These are phyloP conservation scores for Scaptomyza polygonia DNA, from an alignment of 2,888 invertebrate genomes.

Conservation along the genomic window DNA sequence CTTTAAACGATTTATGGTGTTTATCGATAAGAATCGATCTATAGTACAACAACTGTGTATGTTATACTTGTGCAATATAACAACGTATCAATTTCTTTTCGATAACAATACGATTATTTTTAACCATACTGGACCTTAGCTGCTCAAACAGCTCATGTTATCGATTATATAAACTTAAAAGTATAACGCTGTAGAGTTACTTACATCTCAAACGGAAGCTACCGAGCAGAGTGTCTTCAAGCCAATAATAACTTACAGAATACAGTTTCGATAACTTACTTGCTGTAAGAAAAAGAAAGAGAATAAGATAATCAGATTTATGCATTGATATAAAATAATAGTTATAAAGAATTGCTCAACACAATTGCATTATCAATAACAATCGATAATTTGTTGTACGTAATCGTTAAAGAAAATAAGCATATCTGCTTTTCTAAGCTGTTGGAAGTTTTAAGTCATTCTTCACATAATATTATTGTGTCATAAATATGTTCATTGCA, in stretches of 20 bases:
- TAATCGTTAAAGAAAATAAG: no score
- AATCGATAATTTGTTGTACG: no score
- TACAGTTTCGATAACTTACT: conserved; percentile 22
- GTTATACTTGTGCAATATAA: not conserved
- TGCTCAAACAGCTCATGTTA: not conserved
- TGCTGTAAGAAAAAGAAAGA: conserved; percentile 8
- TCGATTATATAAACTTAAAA: not conserved
- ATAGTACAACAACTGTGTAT: not conserved
- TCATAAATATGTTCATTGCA: not conserved
- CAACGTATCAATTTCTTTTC: not conserved
- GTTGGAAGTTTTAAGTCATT: no score
- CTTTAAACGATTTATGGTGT: not conserved
- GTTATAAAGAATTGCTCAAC: no score
- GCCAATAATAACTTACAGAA: not conserved
- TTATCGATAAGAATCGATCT: not conserved
- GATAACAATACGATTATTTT: not conserved
- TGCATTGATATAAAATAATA: not conserved
- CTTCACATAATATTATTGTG: not conserved
- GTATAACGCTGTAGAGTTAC: not conserved
- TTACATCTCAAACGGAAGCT: not conserved
- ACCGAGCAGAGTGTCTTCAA: not conserved
- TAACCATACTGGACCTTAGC: not conserved
- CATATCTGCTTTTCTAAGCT: no score
- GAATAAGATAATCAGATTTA: not conserved
- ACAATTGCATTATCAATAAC: no score